phyloP scores from a whole-genome alignment of 2,797 vertebrate genomes.

The Falco peregrinus region DNA sequence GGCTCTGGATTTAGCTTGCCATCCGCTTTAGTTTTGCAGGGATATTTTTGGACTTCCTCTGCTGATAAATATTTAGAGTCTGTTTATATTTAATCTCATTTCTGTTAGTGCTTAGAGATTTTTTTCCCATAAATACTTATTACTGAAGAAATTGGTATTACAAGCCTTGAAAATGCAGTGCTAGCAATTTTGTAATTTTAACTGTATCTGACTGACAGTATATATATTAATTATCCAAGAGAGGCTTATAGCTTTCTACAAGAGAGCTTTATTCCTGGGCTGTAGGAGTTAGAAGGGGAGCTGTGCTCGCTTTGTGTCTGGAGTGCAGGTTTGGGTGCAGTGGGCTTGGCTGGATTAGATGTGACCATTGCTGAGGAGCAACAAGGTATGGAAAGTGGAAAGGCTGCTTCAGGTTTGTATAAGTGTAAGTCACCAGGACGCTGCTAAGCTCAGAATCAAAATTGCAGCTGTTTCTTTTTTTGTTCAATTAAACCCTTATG shows the following conservation, averaged over 20 bases:
- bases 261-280: background rate
- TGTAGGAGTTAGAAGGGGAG: background rate
- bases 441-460: background rate
- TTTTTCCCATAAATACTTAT: slow-evolving; percentile 4
- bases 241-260: background rate
- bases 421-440: background rate
- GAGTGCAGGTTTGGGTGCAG: background rate
- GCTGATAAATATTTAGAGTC: slow-evolving; percentile 60
- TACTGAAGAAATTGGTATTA: background rate
- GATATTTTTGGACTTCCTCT: slow-evolving; percentile 66
- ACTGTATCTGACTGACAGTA: slow-evolving; percentile 4
- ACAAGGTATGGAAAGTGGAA: background rate
- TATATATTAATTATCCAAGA: slow-evolving; percentile 31
- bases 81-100: slow-evolving; percentile 55
- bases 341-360: background rate
- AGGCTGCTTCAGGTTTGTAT: background rate
- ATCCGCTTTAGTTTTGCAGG: slow-evolving; percentile 22
- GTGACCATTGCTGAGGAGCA: background rate
- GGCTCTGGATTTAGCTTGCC: slow-evolving; percentile 33
- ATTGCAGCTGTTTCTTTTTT: background rate
- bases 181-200: background rate
- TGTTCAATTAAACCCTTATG: background rate
- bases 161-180: background rate
- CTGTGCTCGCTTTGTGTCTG: background rate
- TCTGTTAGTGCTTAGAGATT: background rate